Evolutionary conservation across 2,113 vertebrate genomes (phyloP).

Genomic region (Scytalopus superciliaris): DNA sequence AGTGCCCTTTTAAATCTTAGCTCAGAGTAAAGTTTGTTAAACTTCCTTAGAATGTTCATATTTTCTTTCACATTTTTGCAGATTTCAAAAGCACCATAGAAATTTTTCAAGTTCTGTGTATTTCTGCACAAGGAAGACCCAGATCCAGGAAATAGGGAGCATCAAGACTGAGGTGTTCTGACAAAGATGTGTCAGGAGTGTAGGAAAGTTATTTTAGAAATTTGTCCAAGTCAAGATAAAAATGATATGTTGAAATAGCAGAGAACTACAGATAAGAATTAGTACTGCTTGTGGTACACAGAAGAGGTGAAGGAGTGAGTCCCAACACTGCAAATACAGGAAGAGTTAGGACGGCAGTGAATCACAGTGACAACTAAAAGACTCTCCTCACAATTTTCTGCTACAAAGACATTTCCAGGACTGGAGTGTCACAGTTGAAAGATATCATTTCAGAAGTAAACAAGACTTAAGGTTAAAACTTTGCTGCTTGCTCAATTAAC

Average conservation of each 20-base stretch:
- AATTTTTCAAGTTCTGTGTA: neutral
- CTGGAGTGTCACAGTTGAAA: neutral
- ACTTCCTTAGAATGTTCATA: neutral
- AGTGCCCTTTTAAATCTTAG: neutral
- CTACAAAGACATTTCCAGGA: neutral
- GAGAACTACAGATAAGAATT: neutral
- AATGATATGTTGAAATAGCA: neutral
- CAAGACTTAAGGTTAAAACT: neutral
- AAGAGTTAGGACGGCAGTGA: neutral
- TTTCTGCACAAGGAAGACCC: neutral
- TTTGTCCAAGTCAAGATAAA: neutral
- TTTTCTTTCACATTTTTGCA: neutral
- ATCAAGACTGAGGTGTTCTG: neutral
- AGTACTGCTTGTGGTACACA: neutral
- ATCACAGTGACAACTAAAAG: neutral
- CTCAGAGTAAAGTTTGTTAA: neutral
- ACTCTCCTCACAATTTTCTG: neutral
- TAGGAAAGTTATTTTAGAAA: neutral
- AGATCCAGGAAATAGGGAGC: neutral
- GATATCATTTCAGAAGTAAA: neutral
- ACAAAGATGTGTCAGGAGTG: neutral
- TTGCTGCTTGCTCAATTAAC: neutral
- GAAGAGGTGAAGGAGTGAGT: neutral
- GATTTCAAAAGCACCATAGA: neutral
- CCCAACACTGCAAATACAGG: neutral